phyloP scores from a whole-genome alignment of 2,797 vertebrate species.

The Nothura maculosa region DNA sequence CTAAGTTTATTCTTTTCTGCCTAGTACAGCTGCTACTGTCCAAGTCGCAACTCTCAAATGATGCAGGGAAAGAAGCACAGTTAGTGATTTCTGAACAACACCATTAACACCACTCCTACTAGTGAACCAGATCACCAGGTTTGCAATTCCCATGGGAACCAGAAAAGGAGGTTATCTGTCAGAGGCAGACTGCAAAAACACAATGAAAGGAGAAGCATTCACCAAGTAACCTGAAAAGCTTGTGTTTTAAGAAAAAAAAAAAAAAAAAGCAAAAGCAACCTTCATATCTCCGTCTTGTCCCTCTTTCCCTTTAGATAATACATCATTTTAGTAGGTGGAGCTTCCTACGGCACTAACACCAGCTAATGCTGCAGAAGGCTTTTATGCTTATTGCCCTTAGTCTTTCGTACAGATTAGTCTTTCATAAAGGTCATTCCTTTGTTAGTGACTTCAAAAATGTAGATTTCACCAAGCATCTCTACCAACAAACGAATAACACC shows the following conservation, averaged over 20 bases:
- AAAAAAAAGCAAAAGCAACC: neutral
- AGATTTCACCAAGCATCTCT: neutral
- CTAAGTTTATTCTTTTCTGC: neutral
- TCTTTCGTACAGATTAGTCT: neutral
- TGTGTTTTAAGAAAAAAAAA: neutral
- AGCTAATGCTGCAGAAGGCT: neutral
- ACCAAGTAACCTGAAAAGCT: neutral
- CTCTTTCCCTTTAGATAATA: neutral
- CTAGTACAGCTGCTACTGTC: neutral
- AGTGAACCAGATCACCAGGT: neutral
- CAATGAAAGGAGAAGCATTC: neutral
- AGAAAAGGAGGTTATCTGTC: neutral
- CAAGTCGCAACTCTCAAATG: neutral
- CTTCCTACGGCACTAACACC: neutral
- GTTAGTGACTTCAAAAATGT: neutral
- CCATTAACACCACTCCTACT: neutral
- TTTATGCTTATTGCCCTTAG: neutral
- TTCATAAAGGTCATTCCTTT: neutral
- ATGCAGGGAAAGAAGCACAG: neutral
- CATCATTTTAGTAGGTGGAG: neutral
- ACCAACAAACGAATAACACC: neutral
- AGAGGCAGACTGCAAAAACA: neutral
- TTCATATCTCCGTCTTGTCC: neutral
- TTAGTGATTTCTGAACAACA: neutral
- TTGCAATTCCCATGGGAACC: neutral